Base-by-base conservation (phyloP, 2,888 invertebrate species). In the Anarsia innoxiella region DNA sequence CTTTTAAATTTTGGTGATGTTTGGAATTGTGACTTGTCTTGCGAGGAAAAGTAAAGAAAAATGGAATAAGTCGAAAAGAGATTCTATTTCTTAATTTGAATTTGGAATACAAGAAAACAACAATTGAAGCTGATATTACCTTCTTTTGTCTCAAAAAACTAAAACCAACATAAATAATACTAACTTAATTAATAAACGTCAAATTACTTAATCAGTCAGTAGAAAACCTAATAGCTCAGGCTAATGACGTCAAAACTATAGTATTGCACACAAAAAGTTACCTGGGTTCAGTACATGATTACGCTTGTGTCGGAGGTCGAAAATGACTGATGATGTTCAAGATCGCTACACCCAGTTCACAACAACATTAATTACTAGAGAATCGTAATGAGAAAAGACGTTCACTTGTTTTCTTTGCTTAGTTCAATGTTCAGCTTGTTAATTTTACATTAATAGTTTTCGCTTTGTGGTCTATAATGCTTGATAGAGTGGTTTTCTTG, bases 291-390 rank as follows among this genome's bases (percentile, higher is more conserved):
- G 53, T 11, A 34, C 36, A 23, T 33, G 23, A 33, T 35, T 40
- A 40, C 16, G 42, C 48, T 49, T 46, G 58, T 68, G 79, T 74
- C 75, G 60, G 57, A 78, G 78, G 74, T 74, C 64, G 59, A 49
- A 53, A 62, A 77, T 75, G 77, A 83, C 78, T 72, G 77, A 82
- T 79, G 83, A 79, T 83, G 76, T 70, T 72, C 69, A 70, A 68
- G 71, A 70, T 67, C 67, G 58, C 68, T 63, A 59, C 68, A 72
- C 70, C 63, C 58, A 57, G 58, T 73, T 74, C 74, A 79, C 67
- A 65, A 50, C 68, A 66, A 70, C 73, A 75, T 75, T 77, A 77
- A 80, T 82, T 75, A 76, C 66, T 69, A 70, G 69, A 61, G 56
- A 71, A 69, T 70, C 56, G 60, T 73, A 76, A 74, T 72, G 70